Conservation (phyloP, 2,797 vertebrate species). For the Anableps anableps region DNA sequence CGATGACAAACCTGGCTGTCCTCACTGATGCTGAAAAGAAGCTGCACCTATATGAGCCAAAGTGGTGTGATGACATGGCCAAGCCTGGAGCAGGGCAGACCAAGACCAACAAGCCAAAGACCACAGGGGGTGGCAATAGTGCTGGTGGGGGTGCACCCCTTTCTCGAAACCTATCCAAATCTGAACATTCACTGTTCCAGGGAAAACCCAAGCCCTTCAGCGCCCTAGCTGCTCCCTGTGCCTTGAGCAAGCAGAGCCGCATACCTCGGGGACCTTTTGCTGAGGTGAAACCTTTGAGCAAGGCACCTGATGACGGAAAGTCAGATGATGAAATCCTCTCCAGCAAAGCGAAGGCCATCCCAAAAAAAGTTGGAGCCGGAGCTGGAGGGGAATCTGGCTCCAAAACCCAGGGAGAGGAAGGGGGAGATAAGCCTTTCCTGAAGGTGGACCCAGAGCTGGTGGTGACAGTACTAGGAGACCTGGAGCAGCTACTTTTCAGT, state of each 20-base stretch:
- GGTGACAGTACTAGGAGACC: constrained; percentile 96
- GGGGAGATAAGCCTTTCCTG: constrained; percentile 90
- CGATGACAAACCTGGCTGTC: constrained; percentile 95
- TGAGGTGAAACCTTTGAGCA: constrained; percentile 96
- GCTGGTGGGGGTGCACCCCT: constrained; percentile 80
- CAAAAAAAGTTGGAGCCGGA: constrained; percentile 76
- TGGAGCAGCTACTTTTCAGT: constrained; percentile 99
- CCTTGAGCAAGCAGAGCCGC: constrained; percentile 88
- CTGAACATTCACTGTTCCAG: constrained; percentile 95
- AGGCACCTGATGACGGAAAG: constrained; percentile 89
- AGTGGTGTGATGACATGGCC: constrained; percentile 96
- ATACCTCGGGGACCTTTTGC: constrained; percentile 96
- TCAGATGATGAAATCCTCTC: constrained; percentile 95
- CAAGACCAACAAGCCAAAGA: constrained; percentile 81
- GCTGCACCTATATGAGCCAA: constrained; percentile 94
- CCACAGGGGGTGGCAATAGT: constrained; percentile 67
- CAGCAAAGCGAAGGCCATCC: constrained; percentile 86
- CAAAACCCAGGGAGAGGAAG: constrained; percentile 86
- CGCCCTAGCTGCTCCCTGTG: constrained; percentile 84
- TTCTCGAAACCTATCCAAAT: constrained; percentile 92
- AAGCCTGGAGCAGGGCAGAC: constrained; percentile 81
- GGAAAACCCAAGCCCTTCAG: constrained; percentile 87
- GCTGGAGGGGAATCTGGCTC: constrained; percentile 76
- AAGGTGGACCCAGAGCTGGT: constrained; percentile 99
- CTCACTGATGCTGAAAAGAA: constrained; percentile 97